These are phyloP conservation scores for Halcyon leucocephala DNA, from an alignment of 2,797 vertebrate species.

Conservation along the genomic window DNA sequence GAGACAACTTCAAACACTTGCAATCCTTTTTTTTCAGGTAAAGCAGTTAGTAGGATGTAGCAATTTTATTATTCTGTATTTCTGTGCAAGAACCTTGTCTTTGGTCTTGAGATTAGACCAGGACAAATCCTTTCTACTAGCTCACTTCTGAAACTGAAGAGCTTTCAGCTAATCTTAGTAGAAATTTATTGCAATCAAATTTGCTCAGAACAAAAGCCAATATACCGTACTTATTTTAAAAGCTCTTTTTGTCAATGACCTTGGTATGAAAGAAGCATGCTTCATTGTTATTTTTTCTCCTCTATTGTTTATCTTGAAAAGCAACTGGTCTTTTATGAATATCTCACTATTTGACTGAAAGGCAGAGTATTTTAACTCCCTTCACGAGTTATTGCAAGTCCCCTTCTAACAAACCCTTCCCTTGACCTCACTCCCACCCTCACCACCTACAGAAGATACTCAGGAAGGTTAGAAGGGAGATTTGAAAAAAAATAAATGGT, in stretches of 20 bases:
- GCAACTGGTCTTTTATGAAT: slow-evolving; percentile 42
- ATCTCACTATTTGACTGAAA: neutral
- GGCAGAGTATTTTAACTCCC: slow-evolving; percentile 6
- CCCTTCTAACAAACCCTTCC: slow-evolving; percentile 6
- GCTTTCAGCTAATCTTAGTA: neutral
- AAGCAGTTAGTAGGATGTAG: neutral
- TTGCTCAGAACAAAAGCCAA: neutral
- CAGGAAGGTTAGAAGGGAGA: neutral
- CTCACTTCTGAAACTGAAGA: neutral
- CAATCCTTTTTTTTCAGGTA: neutral
- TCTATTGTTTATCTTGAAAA: slow-evolving; percentile 26
- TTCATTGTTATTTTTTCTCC: slow-evolving; percentile 8
- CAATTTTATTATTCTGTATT: neutral
- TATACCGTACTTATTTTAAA: neutral
- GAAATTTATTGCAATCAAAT: neutral
- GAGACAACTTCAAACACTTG: neutral
- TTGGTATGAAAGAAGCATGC: slow-evolving; percentile 3
- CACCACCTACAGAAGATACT: neutral
- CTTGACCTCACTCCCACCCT: slow-evolving; percentile 40
- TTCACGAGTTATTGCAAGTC: slow-evolving; percentile 25
- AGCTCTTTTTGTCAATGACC: slow-evolving; percentile 26
- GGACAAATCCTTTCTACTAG: neutral
- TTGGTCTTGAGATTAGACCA: neutral
- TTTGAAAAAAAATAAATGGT: neutral
- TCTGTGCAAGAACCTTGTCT: neutral